Conservation (phyloP, 2,888 invertebrate species). For the Cephalotes varians region DNA sequence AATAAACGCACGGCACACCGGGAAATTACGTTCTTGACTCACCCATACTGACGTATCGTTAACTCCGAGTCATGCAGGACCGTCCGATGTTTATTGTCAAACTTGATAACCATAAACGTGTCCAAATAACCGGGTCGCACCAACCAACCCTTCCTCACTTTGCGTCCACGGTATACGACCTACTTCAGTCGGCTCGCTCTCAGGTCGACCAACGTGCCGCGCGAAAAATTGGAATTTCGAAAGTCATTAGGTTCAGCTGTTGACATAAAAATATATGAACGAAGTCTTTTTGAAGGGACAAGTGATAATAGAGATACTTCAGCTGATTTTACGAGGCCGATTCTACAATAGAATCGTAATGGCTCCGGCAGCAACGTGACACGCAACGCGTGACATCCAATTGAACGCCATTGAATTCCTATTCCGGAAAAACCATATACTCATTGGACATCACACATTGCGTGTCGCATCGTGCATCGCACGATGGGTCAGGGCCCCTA, state of each 20-base stretch:
- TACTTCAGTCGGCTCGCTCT: neutral
- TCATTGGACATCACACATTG: no score
- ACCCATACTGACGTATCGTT: constrained; percentile 77
- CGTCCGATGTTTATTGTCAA: constrained; percentile 74
- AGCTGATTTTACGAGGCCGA: no score
- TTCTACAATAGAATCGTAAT: no score
- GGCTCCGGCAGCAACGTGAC: no score
- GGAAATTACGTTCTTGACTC: constrained; percentile 61
- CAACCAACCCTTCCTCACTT: constrained; percentile 9
- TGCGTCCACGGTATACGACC: constrained; percentile 13
- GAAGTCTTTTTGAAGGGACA: no score
- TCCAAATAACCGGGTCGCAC: constrained; percentile 71
- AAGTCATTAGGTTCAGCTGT: neutral
- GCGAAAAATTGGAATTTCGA: neutral
- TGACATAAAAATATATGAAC: no score
- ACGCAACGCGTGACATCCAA: no score
- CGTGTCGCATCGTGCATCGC: no score
- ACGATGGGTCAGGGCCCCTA: no score
- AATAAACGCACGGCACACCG: neutral
- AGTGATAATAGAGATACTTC: no score
- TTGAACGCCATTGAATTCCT: no score
- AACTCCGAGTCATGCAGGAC: constrained; percentile 78
- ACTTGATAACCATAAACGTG: constrained; percentile 66
- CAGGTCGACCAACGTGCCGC: neutral
- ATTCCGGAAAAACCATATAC: no score